Evolutionary conservation across 1,140 invertebrate genomes (phyloP).

Genomic region (Pogonomyrmex californicus): DNA sequence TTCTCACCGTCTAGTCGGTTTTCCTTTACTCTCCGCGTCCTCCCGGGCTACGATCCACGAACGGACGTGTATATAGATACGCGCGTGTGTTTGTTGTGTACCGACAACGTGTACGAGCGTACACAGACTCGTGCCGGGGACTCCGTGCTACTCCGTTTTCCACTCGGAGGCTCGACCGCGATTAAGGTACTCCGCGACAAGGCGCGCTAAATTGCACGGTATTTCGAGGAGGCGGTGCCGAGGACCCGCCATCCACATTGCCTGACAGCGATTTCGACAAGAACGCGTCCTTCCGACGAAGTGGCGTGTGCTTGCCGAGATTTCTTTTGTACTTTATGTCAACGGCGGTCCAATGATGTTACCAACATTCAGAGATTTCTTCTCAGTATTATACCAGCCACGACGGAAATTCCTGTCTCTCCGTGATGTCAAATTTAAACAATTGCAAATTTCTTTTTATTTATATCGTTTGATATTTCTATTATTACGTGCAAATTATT

Average conservation of each 20-base stretch:
- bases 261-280: constrained; percentile 46
- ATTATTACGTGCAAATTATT: neutral
- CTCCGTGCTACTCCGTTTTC: constrained; percentile 57
- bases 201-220: constrained; percentile 67
- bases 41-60: constrained; percentile 21
- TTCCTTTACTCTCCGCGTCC: constrained; percentile 23
- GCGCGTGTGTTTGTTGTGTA: neutral
- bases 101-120: constrained; percentile 20
- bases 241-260: neutral
- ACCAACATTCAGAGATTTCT: neutral
- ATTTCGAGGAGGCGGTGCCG: constrained; percentile 64
- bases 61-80: constrained; percentile 1
- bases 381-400: neutral
- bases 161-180: constrained; percentile 54
- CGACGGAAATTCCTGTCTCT: neutral
- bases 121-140: constrained; percentile 2
- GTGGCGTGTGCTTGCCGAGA: neutral
- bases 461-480: neutral
- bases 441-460: neutral
- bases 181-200: constrained; percentile 70
- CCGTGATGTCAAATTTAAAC: constrained; percentile 1
- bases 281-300: constrained; percentile 24
- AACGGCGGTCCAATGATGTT: neutral
- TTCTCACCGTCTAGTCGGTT: constrained; percentile 66
- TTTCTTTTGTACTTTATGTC: constrained; percentile 16